A percentile compares a stretch with the other conserved stretches of the same genome.
Evolutionary conservation across 2,888 invertebrate species (phyloP).

Genomic region (Clivina fossor): DNA sequence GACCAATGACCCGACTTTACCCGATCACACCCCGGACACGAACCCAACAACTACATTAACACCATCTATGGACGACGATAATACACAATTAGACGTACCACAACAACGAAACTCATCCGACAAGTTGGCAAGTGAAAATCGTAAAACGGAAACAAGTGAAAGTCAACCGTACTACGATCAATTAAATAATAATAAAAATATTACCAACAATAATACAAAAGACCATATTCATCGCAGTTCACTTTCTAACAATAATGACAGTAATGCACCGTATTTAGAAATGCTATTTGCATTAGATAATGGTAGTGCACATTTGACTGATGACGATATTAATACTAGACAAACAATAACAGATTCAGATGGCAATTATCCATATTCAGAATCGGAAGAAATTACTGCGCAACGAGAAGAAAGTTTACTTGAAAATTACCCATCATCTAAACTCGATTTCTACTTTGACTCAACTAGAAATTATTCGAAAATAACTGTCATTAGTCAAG

Average conservation of each 20-base stretch:
- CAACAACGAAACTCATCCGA: constrained; percentile 6
- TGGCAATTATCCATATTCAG: constrained; percentile 27
- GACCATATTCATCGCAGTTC: not conserved
- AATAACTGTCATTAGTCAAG: too few relatives aligned
- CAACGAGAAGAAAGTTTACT: not conserved
- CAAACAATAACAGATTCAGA: constrained; percentile 8
- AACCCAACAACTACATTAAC: constrained; percentile 8
- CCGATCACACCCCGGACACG: constrained; percentile 29
- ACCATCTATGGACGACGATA: constrained; percentile 10
- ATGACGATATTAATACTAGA: constrained; percentile 1
- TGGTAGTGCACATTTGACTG: not conserved
- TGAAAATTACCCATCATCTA: too few relatives aligned
- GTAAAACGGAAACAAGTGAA: constrained; percentile 27
- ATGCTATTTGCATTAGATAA: too few relatives aligned
- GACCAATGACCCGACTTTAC: constrained; percentile 3
- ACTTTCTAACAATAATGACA: constrained; percentile 31
- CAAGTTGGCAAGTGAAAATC: constrained; percentile 9
- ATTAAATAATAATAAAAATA: constrained; percentile 35
- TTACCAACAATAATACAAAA: constrained; percentile 31
- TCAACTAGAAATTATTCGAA: too few relatives aligned
- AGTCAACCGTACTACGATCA: constrained; percentile 20
- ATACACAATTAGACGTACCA: constrained; percentile 1
- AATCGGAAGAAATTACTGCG: not conserved
- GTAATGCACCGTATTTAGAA: too few relatives aligned
- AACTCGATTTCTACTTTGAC: too few relatives aligned